phyloP scores from a whole-genome alignment of 2,888 invertebrate genomes.

The Deilephila elpenor region DNA sequence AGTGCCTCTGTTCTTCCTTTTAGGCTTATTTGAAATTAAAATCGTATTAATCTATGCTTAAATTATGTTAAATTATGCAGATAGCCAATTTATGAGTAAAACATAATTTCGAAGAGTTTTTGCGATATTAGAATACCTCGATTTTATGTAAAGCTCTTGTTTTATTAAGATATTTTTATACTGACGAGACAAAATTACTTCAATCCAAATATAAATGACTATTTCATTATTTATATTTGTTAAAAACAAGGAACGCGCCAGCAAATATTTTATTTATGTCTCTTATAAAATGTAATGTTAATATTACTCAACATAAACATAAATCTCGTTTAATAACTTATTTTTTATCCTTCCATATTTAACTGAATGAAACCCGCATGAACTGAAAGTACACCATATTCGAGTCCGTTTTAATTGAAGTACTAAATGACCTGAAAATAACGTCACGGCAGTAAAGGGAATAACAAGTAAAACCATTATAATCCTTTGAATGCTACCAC shows the following conservation, averaged over 20 bases:
- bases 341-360: too few relatives aligned
- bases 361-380: too few relatives aligned
- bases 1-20: conserved; percentile 3
- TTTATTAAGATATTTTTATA: not conserved
- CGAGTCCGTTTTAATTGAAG: not conserved
- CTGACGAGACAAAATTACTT: too few relatives aligned
- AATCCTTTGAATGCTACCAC: not conserved
- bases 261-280: too few relatives aligned
- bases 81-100: conserved; percentile 66
- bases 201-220: too few relatives aligned
- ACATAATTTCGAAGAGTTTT: conserved; percentile 47
- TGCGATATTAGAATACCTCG: conserved; percentile 31
- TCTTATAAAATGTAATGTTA: too few relatives aligned
- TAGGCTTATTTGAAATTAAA: conserved; percentile 75
- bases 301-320: too few relatives aligned
- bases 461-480: not conserved
- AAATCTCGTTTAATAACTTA: too few relatives aligned
- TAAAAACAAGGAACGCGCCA: too few relatives aligned
- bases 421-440: not conserved
- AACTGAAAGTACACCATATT: not conserved
- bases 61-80: conserved; percentile 78
- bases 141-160: conserved; percentile 36
- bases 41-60: conserved; percentile 75
- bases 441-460: not conserved
- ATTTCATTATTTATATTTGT: too few relatives aligned